Evolutionary conservation across 2,888 invertebrate genomes (phyloP).

Genomic region (Bimastos eiseni): DNA sequence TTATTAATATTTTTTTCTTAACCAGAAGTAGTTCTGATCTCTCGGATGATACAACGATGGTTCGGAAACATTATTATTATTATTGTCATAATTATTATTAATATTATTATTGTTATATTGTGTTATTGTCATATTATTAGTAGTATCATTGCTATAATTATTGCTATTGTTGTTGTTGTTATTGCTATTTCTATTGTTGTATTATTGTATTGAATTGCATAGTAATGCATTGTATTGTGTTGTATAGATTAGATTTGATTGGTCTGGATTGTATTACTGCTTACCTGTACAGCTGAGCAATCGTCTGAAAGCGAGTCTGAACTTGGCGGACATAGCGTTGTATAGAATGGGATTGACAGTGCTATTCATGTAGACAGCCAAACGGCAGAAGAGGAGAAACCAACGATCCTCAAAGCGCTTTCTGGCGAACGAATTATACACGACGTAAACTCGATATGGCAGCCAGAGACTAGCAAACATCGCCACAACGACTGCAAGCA

Average conservation of each 20-base stretch:
- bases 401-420: conserved; percentile 66
- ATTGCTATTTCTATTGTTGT: no score
- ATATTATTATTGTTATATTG: no score
- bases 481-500: conserved; percentile 69
- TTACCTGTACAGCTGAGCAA: conserved; percentile 14
- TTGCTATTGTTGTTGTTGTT: no score
- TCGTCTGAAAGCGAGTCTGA: conserved; percentile 66
- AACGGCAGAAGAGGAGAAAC: conserved; percentile 69
- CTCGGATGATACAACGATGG: no score
- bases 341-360: conserved; percentile 72
- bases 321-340: conserved; percentile 70
- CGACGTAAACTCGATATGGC: conserved; percentile 69
- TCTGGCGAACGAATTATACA: conserved; percentile 69
- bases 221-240: no score
- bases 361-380: conserved; percentile 69
- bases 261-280: neutral
- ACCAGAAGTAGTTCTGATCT: no score
- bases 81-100: no score
- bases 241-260: neutral
- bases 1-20: no score
- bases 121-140: no score
- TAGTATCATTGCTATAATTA: no score
- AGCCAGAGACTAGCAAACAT: conserved; percentile 70
- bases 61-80: no score
- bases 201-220: no score